Conservation (phyloP, 2,113 vertebrate genomes). For the Lutjanus erythropterus region DNA sequence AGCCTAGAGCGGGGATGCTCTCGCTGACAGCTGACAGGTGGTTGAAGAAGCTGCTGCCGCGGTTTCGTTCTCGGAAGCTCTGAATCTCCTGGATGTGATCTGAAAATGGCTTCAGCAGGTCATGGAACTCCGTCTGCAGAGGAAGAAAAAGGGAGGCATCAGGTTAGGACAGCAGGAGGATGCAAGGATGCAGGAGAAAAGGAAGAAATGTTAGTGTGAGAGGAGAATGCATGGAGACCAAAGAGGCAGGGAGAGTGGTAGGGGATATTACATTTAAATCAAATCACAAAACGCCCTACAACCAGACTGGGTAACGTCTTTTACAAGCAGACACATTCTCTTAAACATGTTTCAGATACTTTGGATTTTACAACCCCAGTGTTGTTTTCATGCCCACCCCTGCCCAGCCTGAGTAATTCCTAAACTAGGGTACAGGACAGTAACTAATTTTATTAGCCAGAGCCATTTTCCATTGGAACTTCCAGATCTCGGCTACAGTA, state of each 20-base stretch:
- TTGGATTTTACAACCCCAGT: not conserved
- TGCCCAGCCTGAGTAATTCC: conserved; percentile 29
- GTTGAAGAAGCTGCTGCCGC: conserved; percentile 94
- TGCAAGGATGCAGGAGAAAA: not conserved
- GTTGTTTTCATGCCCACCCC: not conserved
- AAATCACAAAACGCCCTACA: not conserved
- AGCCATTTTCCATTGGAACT: conserved; percentile 71
- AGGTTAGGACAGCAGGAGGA: not conserved
- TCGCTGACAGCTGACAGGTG: conserved; percentile 97
- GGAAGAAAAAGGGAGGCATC: not conserved
- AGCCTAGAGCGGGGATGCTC: conserved; percentile 96
- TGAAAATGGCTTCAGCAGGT: conserved; percentile 93
- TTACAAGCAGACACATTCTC: not conserved
- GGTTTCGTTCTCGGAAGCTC: conserved; percentile 93
- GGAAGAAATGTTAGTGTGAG: not conserved
- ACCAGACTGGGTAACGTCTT: not conserved
- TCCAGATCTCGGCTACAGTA: conserved; percentile 61
- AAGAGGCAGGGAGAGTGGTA: not conserved
- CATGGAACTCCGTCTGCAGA: conserved; percentile 87
- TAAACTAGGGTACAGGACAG: conserved; percentile 42
- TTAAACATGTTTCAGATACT: conserved; percentile 22
- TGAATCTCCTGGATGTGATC: conserved; percentile 97
- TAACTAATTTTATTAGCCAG: conserved; percentile 55
- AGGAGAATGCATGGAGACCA: not conserved
- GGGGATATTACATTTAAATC: not conserved